Evolutionary conservation across 1,140 invertebrate species (phyloP), one percentile per base, ranked within the genome.

Genomic region (Trichomalopsis sarcophagae): DNA sequence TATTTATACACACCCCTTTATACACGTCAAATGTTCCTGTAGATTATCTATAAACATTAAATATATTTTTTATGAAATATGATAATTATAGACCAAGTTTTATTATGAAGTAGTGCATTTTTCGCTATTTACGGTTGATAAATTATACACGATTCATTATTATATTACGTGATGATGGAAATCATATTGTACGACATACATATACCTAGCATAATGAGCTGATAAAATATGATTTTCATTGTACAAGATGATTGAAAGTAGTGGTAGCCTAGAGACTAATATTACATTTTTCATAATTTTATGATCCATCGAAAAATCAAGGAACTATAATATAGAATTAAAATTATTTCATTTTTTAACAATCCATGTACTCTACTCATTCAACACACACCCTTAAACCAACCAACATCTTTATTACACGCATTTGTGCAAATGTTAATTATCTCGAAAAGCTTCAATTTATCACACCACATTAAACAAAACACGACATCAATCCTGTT

Each of bases 51-150:
- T 36, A 36, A 66, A 71, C 30, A 27, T 27, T 27, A 71, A 62
- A 71, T 71, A 30, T 13, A 30, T 13, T 2, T 71, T 30, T 30
- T 71, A 33, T 30, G 68, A 27, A 71, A 71, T 71, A 66, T 66
- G 11, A 44, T 44, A 75, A 62, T 62, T 62, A 21, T n/a, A n/a
- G 5, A n/a, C 21, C 7, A 6, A 21, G 21, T 62, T 62, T 62
- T 62, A 62, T n/a, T 62, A 62, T n/a, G 17, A 62, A 62, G 55
- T 62, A 62, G 55, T 62, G 55, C 55, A 62, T 62, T 62, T 62
- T 62, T n/a, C n/a, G 55, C 55, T n/a, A n/a, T 62, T 62, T 62
- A 62, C 55, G 5, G 21, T 62, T 62, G 7, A 62, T 7, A 55
- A 17, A 55, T 62, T 21, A 21, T 62, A 62, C 4, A 21, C 14